Evolutionary conservation across 2,888 invertebrate genomes (phyloP).

Genomic region (Rhamnusium bicolor): DNA sequence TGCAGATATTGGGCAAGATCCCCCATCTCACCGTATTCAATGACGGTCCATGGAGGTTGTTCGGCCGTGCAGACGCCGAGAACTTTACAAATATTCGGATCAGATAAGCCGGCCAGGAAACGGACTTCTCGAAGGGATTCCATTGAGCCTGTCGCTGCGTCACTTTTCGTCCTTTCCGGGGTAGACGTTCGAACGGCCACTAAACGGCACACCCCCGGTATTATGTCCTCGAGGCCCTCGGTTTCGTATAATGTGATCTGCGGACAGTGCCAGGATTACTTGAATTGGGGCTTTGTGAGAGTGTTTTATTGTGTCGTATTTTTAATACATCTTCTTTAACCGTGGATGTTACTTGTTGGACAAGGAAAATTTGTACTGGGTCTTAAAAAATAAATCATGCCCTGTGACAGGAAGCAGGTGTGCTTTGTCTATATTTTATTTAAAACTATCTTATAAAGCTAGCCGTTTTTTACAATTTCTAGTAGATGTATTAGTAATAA

Average conservation of each 20-base stretch:
- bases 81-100: slow-evolving; percentile 79
- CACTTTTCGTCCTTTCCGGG: slow-evolving; percentile 69
- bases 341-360: background rate
- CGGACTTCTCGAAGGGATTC: slow-evolving; percentile 78
- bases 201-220: slow-evolving; percentile 71
- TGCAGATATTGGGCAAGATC: slow-evolving; percentile 81
- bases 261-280: background rate
- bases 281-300: slow-evolving; percentile 29
- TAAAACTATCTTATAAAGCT: background rate
- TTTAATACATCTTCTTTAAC: slow-evolving; percentile 13
- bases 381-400: slow-evolving; percentile 5
- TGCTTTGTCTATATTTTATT: background rate
- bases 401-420: background rate
- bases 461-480: no score
- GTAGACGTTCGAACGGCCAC: slow-evolving; percentile 74
- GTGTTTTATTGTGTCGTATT: slow-evolving; percentile 21
- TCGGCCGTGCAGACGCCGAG: slow-evolving; percentile 76
- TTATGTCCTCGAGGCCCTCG: slow-evolving; percentile 71
- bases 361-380: background rate
- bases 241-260: slow-evolving; percentile 75
- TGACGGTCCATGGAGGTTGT: slow-evolving; percentile 79
- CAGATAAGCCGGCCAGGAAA: slow-evolving; percentile 79
- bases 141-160: slow-evolving; percentile 65
- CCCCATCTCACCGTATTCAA: slow-evolving; percentile 84
- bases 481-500: no score